A percentile compares a stretch with the other conserved stretches of the same genome.
Evolutionary conservation across 2,797 vertebrate genomes (phyloP).

Genomic region (Gymnoscopelus microlampas): DNA sequence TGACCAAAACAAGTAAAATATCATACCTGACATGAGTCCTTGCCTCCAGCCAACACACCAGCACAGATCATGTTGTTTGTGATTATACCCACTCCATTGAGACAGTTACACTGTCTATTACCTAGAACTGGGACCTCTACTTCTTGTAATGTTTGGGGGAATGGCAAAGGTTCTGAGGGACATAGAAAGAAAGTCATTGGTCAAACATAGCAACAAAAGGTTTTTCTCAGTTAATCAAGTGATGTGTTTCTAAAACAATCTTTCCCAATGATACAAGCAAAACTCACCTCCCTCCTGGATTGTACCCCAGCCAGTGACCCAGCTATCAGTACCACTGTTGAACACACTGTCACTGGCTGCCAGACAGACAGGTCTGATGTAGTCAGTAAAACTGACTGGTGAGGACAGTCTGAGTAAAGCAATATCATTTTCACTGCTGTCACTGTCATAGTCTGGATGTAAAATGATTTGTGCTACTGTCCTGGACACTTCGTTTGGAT

Average conservation of each 20-base stretch:
- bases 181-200: neutral
- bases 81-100: slow-evolving; percentile 34
- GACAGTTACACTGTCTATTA: slow-evolving; percentile 58
- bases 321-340: slow-evolving; percentile 59
- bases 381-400: slow-evolving; percentile 72
- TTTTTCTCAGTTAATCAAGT: too few species aligned
- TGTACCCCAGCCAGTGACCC: slow-evolving; percentile 72
- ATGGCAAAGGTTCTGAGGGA: slow-evolving; percentile 42
- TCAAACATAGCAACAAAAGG: too few species aligned
- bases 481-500: slow-evolving; percentile 51
- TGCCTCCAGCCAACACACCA: slow-evolving; percentile 62
- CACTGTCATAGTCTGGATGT: slow-evolving; percentile 53
- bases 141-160: slow-evolving; percentile 68
- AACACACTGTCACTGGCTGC: slow-evolving; percentile 71
- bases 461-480: slow-evolving; percentile 29
- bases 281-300: slow-evolving; percentile 59
- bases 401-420: slow-evolving; percentile 68
- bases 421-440: slow-evolving; percentile 58
- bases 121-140: slow-evolving; percentile 66
- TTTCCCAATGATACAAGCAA: neutral
- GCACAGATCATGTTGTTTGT: slow-evolving; percentile 77
- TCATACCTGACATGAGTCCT: slow-evolving; percentile 49
- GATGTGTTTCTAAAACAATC: neutral
- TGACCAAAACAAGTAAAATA: neutral
- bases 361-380: slow-evolving; percentile 82